Evolutionary conservation across 2,113 vertebrate species (phyloP), one percentile per base, ranked within the genome.

Genomic region (Thermophis baileyi): DNA sequence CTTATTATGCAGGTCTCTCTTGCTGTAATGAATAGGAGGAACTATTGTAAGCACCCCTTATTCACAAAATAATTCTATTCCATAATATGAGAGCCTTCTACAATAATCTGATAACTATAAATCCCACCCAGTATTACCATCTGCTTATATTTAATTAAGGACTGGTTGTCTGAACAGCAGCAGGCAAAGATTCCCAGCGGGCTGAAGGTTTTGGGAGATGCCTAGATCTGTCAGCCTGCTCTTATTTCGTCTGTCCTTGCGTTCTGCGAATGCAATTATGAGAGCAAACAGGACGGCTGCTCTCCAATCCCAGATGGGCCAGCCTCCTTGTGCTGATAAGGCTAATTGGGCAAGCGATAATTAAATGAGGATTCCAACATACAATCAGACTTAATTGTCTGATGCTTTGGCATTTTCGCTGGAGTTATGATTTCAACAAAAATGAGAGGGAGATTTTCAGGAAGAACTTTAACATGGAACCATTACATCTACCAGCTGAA

Each of bases 291-390:
- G 96, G 97, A 96, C 0, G 89, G 95, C 96, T 97, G 97, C 95
- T 95, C 95, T 94, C 85, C 95, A 91, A 94, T 97, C 97, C 98
- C 98, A 90, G 96, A 90, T 96, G 97, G 96, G 91, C 97, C 95
- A 93, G 94, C 96, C 95, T 97, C 96, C 96, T 97, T 97, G 96
- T 97, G 97, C 98, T 98, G 98, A 98, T 98, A 98, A 98, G 97
- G 95, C 97, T 96, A 96, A 97, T 96, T 97, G 96, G 97, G 97
- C 96, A 94, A 96, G 97, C 97, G 96, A 57, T 98, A 98, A 97
- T 98, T 98, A 98, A 98, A 98, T 96, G 97, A 97, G 97, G 96
- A 96, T 97, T 96, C 97, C 97, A 97, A 97, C 98, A 97, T 98
- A 97, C 97, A 97, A 98, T 97, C 95, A 96, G 96, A 97, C 5